These are phyloP conservation scores for Xenopus borealis DNA, from an alignment of 2,113 vertebrate species.

Conservation along the genomic window DNA sequence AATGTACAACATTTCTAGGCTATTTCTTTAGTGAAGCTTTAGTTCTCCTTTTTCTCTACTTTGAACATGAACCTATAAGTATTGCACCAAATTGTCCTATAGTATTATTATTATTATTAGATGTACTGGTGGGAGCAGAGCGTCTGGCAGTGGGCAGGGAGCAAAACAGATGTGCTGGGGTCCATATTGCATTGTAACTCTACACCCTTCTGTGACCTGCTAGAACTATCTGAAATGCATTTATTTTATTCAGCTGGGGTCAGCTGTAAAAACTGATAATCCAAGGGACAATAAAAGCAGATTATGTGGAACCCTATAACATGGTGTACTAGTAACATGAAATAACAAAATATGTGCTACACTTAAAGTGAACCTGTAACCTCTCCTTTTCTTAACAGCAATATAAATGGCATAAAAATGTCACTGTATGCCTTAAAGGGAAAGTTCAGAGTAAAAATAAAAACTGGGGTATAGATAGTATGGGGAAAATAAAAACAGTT, in stretches of 20 bases:
- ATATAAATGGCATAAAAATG: no score
- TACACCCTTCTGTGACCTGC: background rate
- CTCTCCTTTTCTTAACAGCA: background rate
- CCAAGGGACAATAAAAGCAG: background rate
- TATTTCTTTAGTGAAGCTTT: no score
- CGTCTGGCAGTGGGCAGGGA: background rate
- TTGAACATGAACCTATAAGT: no score
- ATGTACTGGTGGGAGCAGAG: background rate
- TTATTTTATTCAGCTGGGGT: slow-evolving; percentile 1
- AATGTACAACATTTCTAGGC: no score
- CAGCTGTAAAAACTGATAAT: slow-evolving; percentile 5
- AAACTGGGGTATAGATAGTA: no score
- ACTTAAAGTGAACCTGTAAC: background rate
- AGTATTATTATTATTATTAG: no score
- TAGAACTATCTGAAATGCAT: background rate
- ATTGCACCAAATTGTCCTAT: no score
- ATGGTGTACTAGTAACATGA: background rate
- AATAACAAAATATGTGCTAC: background rate
- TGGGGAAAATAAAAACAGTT: no score
- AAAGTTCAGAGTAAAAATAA: no score
- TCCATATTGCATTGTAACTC: background rate
- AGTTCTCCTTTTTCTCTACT: no score
- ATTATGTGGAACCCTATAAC: background rate
- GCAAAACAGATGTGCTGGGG: background rate
- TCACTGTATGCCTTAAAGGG: no score